Base-by-base conservation (phyloP, 1,140 invertebrate species). In the Rhynchophorus ferrugineus region DNA sequence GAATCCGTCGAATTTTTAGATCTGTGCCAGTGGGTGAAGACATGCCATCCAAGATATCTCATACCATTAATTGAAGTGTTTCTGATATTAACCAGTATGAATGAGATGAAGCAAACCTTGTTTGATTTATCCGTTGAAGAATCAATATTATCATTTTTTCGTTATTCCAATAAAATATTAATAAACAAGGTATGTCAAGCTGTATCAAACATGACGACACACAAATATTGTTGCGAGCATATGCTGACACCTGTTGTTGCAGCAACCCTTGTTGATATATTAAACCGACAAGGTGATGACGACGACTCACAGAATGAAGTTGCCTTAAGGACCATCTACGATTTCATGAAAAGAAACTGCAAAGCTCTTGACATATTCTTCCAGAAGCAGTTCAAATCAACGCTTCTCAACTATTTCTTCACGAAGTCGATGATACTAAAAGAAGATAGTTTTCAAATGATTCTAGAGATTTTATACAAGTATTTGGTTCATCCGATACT, bases 61-160 rank as follows among this genome's bases (percentile, higher is more conserved):
- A 24, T 43, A 3, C 45, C 52, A 3, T 34, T 48, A 8, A 49
- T 53, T 17, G 34, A 55, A 20, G 53, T 65, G 17, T 57, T 65
- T 17, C 35, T 55, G n/a, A 56, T 53, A 21, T 21, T 63, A 2
- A 54, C 63, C 1, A 54, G 45, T 29, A 57, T 60, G 36, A 57
- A 58, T 2, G 34, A 49, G 19, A 47, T 63, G 2, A 58, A 50
- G 47, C 62, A 64, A 50, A 59, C 52, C 3, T 49, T 64, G 1
- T 64, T 64, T 44, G 62, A 64, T 56, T 46, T 65, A 3, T 65
- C 63, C 1, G 53, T 62, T 0, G 61, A 65, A 44, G 58, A 63
- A 19, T 57, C 61, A 3, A 57, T 63, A 18, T 43, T 65, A 38
- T 63, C 44, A 9, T 57, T 61, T 14, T 61, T 63, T 1, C 51